Conservation (phyloP, 1,140 invertebrate species). For the Drosophila pallidifrons region DNA sequence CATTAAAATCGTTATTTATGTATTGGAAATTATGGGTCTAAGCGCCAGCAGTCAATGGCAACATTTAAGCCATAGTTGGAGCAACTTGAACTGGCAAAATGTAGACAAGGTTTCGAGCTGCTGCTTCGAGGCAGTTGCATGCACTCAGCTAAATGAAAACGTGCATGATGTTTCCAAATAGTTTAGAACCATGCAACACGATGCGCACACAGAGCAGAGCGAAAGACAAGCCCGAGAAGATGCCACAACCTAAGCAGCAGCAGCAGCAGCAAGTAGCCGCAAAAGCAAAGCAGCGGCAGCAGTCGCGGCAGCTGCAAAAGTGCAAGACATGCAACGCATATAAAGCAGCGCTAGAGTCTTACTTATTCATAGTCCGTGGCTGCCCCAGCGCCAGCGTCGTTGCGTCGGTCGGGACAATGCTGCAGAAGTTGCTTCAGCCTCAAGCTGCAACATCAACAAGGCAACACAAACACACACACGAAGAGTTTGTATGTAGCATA, state of each 20-base stretch:
- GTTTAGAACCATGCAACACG: conserved; percentile 69
- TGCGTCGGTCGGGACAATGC: conserved; percentile 62
- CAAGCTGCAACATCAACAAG: conserved; percentile 31
- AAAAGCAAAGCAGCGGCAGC: conserved; percentile 58
- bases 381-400: background rate
- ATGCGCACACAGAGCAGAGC: conserved; percentile 44
- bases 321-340: conserved; percentile 67
- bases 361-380: conserved; percentile 7
- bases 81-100: conserved; percentile 24
- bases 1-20: conserved; percentile 55
- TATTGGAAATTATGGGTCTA: conserved; percentile 44
- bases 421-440: conserved; percentile 39
- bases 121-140: conserved; percentile 55
- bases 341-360: conserved; percentile 54
- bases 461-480: conserved; percentile 34
- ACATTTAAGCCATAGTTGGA: conserved; percentile 15
- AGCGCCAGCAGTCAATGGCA: conserved; percentile 56
- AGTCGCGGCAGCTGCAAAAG: conserved; percentile 45
- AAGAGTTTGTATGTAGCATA: background rate
- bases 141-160: conserved; percentile 84
- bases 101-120: conserved; percentile 14
- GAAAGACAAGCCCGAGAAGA: conserved; percentile 40
- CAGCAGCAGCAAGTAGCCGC: conserved; percentile 51
- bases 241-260: conserved; percentile 38
- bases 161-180: conserved; percentile 79